Evolutionary conservation across 2,113 vertebrate genomes (phyloP).

Genomic region (Hippotragus niger): DNA sequence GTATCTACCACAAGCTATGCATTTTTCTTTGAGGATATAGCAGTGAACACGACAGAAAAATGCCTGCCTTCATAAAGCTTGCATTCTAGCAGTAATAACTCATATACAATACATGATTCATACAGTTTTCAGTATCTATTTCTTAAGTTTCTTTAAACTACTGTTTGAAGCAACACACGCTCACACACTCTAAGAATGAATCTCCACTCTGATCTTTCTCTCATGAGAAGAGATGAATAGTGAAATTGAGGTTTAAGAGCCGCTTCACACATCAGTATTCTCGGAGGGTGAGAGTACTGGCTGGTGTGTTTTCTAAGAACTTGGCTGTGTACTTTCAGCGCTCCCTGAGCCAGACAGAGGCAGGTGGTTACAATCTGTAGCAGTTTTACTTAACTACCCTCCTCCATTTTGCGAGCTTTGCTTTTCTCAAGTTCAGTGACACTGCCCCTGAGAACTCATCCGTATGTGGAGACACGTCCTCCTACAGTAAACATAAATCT

Average conservation of each 20-base stretch:
- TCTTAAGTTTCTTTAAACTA: not conserved
- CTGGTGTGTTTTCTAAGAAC: not conserved
- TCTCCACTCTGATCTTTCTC: not conserved
- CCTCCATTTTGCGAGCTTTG: slow-evolving; percentile 46
- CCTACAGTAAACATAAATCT: slow-evolving; percentile 55
- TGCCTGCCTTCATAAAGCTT: not conserved
- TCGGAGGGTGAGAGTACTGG: not conserved
- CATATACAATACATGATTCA: not conserved
- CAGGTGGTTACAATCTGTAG: slow-evolving; percentile 59
- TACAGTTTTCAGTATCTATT: not conserved
- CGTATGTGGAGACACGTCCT: not conserved
- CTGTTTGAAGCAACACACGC: not conserved
- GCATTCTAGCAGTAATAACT: not conserved
- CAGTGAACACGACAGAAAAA: not conserved
- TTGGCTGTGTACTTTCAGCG: not conserved
- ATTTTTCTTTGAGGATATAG: not conserved
- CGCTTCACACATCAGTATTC: not conserved
- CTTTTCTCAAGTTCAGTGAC: slow-evolving; percentile 57
- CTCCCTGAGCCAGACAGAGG: not conserved
- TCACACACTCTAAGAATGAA: not conserved
- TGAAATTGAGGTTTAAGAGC: not conserved
- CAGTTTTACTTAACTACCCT: slow-evolving; percentile 16
- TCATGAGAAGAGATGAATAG: not conserved
- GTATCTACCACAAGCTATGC: not conserved
- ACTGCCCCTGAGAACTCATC: slow-evolving; percentile 59